Percentiles rank a stretch among this genome's conserved stretches.
phyloP scores from a whole-genome alignment of 1,140 invertebrate species.

The Matsumurasca onukii region DNA sequence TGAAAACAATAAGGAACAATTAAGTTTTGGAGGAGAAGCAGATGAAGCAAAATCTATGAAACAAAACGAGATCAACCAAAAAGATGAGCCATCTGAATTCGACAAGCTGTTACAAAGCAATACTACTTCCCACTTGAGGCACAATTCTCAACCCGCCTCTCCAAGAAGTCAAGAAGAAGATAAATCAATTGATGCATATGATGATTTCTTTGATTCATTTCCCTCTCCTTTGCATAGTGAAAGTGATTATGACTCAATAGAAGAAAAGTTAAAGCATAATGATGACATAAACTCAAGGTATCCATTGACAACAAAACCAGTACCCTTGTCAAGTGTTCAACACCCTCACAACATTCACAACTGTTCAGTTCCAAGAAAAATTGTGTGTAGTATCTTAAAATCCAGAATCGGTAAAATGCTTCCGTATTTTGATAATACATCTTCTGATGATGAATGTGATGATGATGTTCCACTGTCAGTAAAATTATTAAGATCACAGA shows the following conservation, averaged over 20 bases:
- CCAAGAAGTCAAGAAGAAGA: slow-evolving; percentile 7
- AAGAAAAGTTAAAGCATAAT: neutral
- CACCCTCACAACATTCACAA: no score
- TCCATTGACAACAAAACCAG: no score
- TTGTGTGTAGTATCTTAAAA: slow-evolving; percentile 11
- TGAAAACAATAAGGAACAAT: no score
- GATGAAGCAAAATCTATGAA: no score
- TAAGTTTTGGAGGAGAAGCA: no score
- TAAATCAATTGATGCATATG: slow-evolving; percentile 3
- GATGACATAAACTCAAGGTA: no score
- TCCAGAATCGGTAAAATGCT: slow-evolving; percentile 3
- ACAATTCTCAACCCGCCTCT: neutral
- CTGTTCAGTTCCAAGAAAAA: neutral
- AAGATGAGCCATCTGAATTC: slow-evolving; percentile 1
- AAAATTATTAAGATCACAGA: neutral
- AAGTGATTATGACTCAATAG: slow-evolving; percentile 10
- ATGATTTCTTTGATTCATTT: neutral
- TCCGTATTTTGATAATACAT: slow-evolving; percentile 13
- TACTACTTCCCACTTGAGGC: neutral
- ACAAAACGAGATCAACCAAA: neutral
- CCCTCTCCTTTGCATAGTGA: neutral
- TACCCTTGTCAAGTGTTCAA: no score
- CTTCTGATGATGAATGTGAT: slow-evolving; percentile 10
- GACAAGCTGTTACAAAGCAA: slow-evolving; percentile 12
- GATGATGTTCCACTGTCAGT: slow-evolving; percentile 3